These are phyloP conservation scores for Pygmarrhopalites habei DNA, from an alignment of 1,140 invertebrate species.

Conservation along the genomic window DNA sequence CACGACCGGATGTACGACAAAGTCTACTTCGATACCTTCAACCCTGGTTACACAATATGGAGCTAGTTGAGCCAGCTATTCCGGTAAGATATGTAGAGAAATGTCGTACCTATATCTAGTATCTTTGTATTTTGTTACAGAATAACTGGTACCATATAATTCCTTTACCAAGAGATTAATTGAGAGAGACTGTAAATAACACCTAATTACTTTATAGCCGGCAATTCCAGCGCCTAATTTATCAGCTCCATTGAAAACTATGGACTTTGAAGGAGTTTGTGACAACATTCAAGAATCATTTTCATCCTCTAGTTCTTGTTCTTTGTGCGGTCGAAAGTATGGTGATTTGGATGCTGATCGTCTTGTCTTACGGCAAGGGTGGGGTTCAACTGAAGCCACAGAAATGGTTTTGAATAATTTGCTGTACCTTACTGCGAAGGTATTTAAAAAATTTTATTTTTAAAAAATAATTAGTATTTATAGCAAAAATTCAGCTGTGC, in stretches of 20 bases:
- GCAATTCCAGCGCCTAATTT: conserved; percentile 69
- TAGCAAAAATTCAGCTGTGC: too few species aligned
- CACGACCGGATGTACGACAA: conserved; percentile 78
- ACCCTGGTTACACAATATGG: conserved; percentile 98
- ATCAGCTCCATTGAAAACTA: conserved; percentile 4
- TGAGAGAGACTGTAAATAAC: too few species aligned
- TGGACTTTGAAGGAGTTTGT: background rate
- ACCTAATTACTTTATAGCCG: too few species aligned
- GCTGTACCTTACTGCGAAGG: conserved; percentile 95
- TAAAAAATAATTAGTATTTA: background rate
- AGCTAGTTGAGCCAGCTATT: conserved; percentile 92
- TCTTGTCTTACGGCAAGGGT: conserved; percentile 68
- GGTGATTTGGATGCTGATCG: conserved; percentile 49
- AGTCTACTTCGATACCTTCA: conserved; percentile 83
- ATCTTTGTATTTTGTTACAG: conserved; percentile 97
- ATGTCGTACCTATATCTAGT: conserved; percentile 82
- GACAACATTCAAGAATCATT: conserved; percentile 15
- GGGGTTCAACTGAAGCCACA: conserved; percentile 96
- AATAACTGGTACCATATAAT: conserved; percentile 91
- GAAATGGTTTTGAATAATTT: conserved; percentile 99
- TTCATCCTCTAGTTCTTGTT: conserved; percentile 31
- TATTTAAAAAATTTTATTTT: conserved; percentile 42
- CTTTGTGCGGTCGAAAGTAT: conserved; percentile 29
- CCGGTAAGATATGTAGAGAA: too few species aligned
- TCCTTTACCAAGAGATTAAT: too few species aligned